Conservation (phyloP, 1,140 invertebrate species). For the Pentalonia nigronervosa region DNA sequence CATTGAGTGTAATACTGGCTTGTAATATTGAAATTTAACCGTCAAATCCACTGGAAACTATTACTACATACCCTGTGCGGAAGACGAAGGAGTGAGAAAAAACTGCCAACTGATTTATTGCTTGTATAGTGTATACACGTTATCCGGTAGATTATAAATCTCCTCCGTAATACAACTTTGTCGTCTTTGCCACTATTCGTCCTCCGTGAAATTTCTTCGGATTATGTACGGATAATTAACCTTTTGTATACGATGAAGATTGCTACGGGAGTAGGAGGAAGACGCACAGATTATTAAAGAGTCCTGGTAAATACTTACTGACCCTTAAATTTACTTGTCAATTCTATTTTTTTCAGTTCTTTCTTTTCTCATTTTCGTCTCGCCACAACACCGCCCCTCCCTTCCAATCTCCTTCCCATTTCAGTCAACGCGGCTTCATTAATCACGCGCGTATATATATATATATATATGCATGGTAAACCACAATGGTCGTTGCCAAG, state of each 20-base stretch:
- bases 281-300: not conserved
- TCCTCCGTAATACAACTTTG: not conserved
- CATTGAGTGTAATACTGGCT: not conserved
- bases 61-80: not conserved
- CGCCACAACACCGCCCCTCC: no score
- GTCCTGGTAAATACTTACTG: not conserved
- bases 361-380: not conserved
- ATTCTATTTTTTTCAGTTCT: not conserved
- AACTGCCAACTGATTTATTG: slow-evolving; percentile 28
- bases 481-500: not conserved
- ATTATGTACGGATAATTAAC: slow-evolving; percentile 50
- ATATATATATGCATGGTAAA: not conserved
- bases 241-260: not conserved
- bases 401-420: no score
- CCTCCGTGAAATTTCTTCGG: not conserved
- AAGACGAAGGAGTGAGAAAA: not conserved
- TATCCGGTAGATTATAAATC: not conserved
- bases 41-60: not conserved
- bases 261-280: not conserved
- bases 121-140: not conserved
- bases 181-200: not conserved
- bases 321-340: slow-evolving; percentile 30
- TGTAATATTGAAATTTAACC: not conserved
- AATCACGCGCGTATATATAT: not conserved
- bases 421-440: not conserved